Percentiles rank a stretch among this genome's conserved stretches.
These are phyloP conservation scores for Setipinna tenuifilis DNA, from an alignment of 2,797 vertebrate genomes.

Conservation along the genomic window DNA sequence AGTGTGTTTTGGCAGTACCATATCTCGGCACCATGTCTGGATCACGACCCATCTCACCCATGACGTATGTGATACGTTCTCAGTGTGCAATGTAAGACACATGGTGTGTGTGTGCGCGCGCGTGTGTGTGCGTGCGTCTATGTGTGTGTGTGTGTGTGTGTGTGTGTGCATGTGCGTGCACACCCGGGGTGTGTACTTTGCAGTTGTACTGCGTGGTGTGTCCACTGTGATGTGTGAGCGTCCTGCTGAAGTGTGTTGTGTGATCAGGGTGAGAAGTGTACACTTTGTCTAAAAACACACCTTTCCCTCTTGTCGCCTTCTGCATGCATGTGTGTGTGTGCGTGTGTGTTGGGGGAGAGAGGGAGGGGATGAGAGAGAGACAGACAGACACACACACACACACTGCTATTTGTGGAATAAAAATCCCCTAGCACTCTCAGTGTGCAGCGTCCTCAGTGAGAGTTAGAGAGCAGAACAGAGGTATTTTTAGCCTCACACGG, in stretches of 20 bases:
- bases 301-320: too few relatives aligned
- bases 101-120: too few relatives aligned
- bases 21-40: too few relatives aligned
- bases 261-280: neutral
- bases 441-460: neutral
- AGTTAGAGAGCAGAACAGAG: neutral
- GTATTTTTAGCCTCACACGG: constrained; percentile 4
- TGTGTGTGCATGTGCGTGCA: neutral
- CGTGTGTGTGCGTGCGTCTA: neutral
- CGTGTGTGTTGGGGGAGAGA: neutral
- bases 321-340: too few relatives aligned
- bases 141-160: neutral
- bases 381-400: constrained; percentile 2
- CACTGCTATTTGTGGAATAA: neutral
- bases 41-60: too few relatives aligned
- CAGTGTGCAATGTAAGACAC: too few relatives aligned
- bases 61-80: too few relatives aligned
- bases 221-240: neutral
- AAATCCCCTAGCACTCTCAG: neutral
- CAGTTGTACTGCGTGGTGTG: neutral
- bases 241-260: constrained; percentile 6
- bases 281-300: neutral
- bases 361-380: neutral
- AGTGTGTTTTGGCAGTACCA: too few relatives aligned
- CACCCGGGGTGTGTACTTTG: neutral